Conservation (phyloP, 2,113 vertebrate species). For the Gasterosteus nipponicus region DNA sequence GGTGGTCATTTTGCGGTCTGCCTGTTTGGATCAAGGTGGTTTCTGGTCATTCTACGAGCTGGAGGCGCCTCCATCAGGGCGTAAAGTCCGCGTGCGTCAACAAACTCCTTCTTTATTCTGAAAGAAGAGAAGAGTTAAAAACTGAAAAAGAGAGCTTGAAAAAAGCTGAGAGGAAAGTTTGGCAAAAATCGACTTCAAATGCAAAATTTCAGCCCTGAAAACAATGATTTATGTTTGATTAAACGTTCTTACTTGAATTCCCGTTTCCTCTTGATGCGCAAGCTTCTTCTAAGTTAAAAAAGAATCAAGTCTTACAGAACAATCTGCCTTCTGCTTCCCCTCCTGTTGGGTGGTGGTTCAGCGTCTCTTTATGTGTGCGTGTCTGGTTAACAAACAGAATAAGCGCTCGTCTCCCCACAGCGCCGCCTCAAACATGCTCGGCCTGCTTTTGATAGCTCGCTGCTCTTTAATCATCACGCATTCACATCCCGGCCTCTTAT, state of each 20-base stretch:
- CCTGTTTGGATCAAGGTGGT: not conserved
- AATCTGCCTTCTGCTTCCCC: not conserved
- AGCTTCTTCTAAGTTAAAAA: not conserved
- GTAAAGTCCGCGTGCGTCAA: slow-evolving; percentile 26
- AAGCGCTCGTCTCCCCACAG: not conserved
- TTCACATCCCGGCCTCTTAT: slow-evolving; percentile 70
- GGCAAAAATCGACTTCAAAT: not conserved
- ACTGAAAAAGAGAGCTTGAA: not conserved
- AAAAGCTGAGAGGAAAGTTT: not conserved
- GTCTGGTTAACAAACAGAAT: slow-evolving; percentile 32
- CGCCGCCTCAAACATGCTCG: slow-evolving; percentile 22
- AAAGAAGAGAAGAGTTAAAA: not conserved
- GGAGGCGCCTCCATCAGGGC: slow-evolving; percentile 66
- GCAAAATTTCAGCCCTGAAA: not conserved
- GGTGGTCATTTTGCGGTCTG: slow-evolving; percentile 40
- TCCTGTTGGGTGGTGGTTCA: slow-evolving; percentile 3
- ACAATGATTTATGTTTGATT: not conserved
- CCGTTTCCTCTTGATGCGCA: not conserved
- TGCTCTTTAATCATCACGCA: slow-evolving; percentile 77
- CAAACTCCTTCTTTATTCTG: not conserved
- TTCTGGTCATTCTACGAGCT: slow-evolving; percentile 22
- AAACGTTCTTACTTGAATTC: not conserved
- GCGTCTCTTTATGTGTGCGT: not conserved
- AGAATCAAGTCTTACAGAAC: not conserved
- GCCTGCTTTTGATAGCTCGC: slow-evolving; percentile 43